Percentiles rank a stretch among this genome's conserved stretches.
Evolutionary conservation across 2,888 invertebrate genomes (phyloP).

Genomic region (Entomobrya multifasciata): DNA sequence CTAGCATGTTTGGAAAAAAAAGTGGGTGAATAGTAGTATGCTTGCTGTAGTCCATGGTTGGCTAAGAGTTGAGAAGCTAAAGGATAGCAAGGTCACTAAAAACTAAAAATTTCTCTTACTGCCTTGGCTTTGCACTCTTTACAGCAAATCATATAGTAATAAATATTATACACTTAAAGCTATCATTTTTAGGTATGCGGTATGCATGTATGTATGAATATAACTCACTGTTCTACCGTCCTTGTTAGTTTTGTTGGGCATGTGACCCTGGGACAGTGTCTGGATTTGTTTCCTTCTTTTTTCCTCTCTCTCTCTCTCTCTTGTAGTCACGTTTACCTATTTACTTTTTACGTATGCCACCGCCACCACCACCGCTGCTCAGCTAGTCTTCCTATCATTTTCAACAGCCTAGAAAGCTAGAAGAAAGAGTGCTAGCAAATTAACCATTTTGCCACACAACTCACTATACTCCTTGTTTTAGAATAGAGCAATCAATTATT

Average conservation of each 20-base stretch:
- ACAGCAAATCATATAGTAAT: not conserved
- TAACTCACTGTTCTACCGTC: not conserved
- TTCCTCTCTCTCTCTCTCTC: not conserved
- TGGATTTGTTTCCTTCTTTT: slow-evolving; percentile 20
- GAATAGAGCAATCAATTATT: slow-evolving; percentile 22
- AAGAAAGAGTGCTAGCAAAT: no score
- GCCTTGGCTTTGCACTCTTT: slow-evolving; percentile 63
- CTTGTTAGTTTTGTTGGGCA: not conserved
- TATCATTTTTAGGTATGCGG: not conserved
- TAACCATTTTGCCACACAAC: not conserved
- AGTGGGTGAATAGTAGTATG: not conserved
- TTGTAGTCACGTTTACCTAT: not conserved
- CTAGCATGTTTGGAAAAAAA: no score
- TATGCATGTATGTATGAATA: not conserved
- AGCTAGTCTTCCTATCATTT: not conserved
- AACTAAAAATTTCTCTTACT: slow-evolving; percentile 41
- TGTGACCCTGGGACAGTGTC: slow-evolving; percentile 50
- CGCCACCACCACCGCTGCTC: not conserved
- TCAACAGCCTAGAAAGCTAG: no score
- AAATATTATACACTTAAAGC: not conserved
- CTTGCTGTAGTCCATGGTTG: slow-evolving; percentile 57
- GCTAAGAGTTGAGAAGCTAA: not conserved
- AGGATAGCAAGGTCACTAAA: slow-evolving; percentile 57
- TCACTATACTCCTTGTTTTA: not conserved
- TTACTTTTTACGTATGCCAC: not conserved